These are phyloP conservation scores for Cyrtorhinus lividipennis DNA, from an alignment of 1,140 invertebrate species.

Conservation along the genomic window DNA sequence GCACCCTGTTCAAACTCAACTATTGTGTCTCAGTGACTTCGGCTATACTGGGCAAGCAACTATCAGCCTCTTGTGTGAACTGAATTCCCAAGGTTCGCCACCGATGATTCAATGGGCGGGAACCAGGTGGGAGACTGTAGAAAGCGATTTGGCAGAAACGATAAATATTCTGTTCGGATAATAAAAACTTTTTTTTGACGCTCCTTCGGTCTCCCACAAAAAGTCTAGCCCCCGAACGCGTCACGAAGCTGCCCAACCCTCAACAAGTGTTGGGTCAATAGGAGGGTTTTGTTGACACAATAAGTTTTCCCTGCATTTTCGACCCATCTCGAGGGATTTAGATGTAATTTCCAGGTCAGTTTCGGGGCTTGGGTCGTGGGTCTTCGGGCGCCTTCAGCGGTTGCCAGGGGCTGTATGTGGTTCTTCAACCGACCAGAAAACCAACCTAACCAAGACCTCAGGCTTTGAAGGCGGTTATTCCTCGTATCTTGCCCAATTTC, in stretches of 20 bases:
- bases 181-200: too few relatives aligned
- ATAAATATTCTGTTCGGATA: not conserved
- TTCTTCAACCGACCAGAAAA: too few relatives aligned
- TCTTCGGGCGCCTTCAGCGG: too few relatives aligned
- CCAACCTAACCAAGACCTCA: too few relatives aligned
- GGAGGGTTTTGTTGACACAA: not conserved
- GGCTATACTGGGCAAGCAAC: too few relatives aligned
- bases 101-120: not conserved
- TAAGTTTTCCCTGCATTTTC: not conserved
- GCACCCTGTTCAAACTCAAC: not conserved
- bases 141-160: not conserved
- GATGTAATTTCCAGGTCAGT: not conserved
- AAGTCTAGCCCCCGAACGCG: not conserved
- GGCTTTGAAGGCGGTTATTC: too few relatives aligned
- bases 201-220: too few relatives aligned
- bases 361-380: not conserved
- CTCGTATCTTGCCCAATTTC: too few relatives aligned
- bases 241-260: not conserved
- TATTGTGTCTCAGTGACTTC: not conserved
- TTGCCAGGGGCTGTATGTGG: not conserved
- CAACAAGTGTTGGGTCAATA: not conserved
- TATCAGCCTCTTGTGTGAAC: too few relatives aligned
- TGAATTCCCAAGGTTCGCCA: too few relatives aligned
- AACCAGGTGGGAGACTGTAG: not conserved
- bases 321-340: not conserved